These are phyloP conservation scores for Tachycineta bicolor DNA, from an alignment of 2,113 vertebrate species.

Conservation along the genomic window DNA sequence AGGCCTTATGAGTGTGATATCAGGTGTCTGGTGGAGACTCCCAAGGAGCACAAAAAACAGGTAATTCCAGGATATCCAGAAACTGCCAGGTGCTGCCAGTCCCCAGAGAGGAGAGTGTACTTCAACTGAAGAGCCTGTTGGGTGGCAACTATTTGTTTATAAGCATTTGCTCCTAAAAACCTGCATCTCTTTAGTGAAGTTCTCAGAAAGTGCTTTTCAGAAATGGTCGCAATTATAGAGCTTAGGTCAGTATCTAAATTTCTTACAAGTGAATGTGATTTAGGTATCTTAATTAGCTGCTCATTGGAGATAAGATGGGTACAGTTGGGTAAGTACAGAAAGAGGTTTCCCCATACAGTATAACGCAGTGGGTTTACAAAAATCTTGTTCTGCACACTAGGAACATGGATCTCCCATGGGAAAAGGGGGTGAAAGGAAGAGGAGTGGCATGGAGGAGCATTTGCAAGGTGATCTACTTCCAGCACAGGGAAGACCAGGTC, in stretches of 20 bases:
- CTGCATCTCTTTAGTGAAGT: not conserved
- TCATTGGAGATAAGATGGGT: not conserved
- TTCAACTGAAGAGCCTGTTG: not conserved
- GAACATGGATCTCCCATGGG: not conserved
- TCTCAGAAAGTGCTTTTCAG: not conserved
- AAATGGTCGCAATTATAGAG: not conserved
- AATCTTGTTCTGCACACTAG: not conserved
- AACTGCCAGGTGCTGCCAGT: not conserved
- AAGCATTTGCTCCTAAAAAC: not conserved
- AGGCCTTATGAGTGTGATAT: not conserved
- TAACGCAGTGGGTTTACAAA: not conserved
- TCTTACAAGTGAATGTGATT: not conserved
- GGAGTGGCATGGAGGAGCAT: not conserved
- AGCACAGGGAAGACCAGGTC: not conserved
- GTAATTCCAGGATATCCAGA: not conserved
- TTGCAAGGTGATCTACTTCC: not conserved
- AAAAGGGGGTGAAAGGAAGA: not conserved
- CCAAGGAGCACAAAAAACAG: not conserved
- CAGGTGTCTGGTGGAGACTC: not conserved
- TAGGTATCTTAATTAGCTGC: not conserved
- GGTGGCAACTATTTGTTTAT: not conserved
- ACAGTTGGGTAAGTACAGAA: not conserved
- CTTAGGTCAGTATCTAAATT: not conserved
- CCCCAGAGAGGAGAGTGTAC: not conserved
- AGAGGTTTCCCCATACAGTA: not conserved